Percentiles rank a stretch among this genome's conserved stretches.
These are phyloP conservation scores for Ormyrus thymus DNA, from an alignment of 2,888 invertebrate genomes.

Conservation along the genomic window DNA sequence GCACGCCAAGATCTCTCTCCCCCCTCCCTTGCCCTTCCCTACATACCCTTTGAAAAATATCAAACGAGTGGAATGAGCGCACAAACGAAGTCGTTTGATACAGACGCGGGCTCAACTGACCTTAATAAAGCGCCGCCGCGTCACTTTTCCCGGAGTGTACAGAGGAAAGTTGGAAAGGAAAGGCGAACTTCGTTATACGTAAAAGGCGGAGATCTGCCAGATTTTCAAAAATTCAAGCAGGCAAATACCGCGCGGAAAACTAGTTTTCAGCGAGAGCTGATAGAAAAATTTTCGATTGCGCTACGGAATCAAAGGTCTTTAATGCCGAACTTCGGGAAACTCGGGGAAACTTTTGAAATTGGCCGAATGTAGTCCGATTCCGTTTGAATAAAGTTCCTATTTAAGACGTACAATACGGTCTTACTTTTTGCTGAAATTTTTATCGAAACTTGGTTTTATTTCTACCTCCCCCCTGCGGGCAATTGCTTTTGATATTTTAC, in stretches of 20 bases:
- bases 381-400: too few species aligned
- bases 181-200: too few species aligned
- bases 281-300: slow-evolving; percentile 29
- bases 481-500: too few species aligned
- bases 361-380: background rate
- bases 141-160: background rate
- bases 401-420: too few species aligned
- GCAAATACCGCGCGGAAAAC: too few species aligned
- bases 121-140: slow-evolving; percentile 27
- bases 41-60: slow-evolving; percentile 10
- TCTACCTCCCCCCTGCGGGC: too few species aligned
- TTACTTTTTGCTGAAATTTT: too few species aligned
- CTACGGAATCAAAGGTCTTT: background rate
- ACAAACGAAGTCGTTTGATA: background rate
- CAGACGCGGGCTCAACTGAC: background rate
- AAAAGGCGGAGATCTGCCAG: too few species aligned
- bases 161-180: background rate
- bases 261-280: background rate
- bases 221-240: too few species aligned
- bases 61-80: slow-evolving; percentile 23
- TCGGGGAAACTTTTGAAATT: slow-evolving; percentile 8
- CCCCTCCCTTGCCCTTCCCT: background rate
- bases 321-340: background rate
- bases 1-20: too few species aligned
- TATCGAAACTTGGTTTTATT: too few species aligned